These are phyloP conservation scores for Pegea sp. DNA, from an alignment of 23 tunicate species.

Conservation along the genomic window DNA sequence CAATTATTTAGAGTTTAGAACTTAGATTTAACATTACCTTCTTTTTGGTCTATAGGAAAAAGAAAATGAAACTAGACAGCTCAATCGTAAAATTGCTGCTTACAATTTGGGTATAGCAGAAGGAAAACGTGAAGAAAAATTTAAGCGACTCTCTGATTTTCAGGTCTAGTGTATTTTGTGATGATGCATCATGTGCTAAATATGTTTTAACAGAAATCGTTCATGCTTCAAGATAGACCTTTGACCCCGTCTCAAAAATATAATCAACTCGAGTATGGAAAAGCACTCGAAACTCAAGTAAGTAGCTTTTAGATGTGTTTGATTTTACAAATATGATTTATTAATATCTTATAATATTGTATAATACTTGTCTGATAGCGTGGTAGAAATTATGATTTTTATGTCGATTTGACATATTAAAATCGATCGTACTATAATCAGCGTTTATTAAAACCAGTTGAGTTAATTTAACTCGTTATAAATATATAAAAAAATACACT, in stretches of 20 bases:
- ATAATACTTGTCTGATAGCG: too few relatives aligned
- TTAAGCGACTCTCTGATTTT: conserved; percentile 35
- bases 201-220: conserved; percentile 30
- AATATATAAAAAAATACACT: too few relatives aligned
- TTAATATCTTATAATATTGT: too few relatives aligned
- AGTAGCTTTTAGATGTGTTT: too few relatives aligned
- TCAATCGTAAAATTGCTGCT: conserved; percentile 78
- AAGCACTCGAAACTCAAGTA: conserved; percentile 72
- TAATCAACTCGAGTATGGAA: conserved; percentile 83
- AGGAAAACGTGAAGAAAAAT: conserved; percentile 34
- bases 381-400: too few relatives aligned
- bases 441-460: too few relatives aligned
- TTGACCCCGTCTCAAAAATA: conserved; percentile 75
- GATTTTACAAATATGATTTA: too few relatives aligned
- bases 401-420: too few relatives aligned
- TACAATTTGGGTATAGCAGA: conserved; percentile 84
- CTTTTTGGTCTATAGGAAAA: conserved; percentile 67
- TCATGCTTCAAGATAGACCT: conserved; percentile 87
- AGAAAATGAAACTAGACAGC: conserved; percentile 18
- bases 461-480: too few relatives aligned
- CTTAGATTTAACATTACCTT: too few relatives aligned
- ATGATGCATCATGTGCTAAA: not conserved
- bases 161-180: conserved; percentile 9
- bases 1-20: too few relatives aligned
- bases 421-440: too few relatives aligned